Conservation (phyloP, 2,797 vertebrate genomes). For the Paratrypauchen microcephalus region DNA sequence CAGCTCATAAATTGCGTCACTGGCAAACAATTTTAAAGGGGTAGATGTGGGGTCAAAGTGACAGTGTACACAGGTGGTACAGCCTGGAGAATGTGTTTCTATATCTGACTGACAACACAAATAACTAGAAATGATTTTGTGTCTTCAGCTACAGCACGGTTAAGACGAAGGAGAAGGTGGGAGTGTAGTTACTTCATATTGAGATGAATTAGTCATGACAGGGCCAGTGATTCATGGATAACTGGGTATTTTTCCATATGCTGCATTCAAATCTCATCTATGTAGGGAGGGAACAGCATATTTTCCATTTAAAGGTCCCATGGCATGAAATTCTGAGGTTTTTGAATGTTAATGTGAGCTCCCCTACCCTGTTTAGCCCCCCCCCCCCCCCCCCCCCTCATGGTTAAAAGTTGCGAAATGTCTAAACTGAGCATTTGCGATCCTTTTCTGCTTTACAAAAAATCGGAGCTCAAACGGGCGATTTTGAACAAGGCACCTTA, state of each 20-base stretch:
- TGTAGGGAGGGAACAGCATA: neutral
- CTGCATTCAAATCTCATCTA: neutral
- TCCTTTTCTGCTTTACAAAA: no score
- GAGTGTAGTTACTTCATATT: neutral
- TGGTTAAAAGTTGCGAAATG: no score
- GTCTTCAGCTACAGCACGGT: neutral
- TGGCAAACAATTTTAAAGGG: conserved; percentile 30
- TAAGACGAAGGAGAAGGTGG: neutral
- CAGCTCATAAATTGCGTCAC: conserved; percentile 34
- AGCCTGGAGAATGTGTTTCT: neutral
- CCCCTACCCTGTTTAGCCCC: no score
- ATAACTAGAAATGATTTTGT: neutral
- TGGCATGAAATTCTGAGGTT: no score
- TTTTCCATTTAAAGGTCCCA: neutral
- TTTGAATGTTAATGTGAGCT: no score
- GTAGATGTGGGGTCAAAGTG: conserved; percentile 21
- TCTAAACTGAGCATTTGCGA: no score
- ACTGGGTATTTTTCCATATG: conserved; percentile 21
- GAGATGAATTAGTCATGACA: conserved; percentile 30
- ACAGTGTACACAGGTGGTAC: neutral
- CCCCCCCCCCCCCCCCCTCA: no score
- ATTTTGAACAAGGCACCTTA: no score
- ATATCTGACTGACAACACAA: neutral
- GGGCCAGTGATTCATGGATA: conserved; percentile 22
- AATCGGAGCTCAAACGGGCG: no score